Conservation (phyloP, 2,797 vertebrate genomes). For the Diplodus sargus region DNA sequence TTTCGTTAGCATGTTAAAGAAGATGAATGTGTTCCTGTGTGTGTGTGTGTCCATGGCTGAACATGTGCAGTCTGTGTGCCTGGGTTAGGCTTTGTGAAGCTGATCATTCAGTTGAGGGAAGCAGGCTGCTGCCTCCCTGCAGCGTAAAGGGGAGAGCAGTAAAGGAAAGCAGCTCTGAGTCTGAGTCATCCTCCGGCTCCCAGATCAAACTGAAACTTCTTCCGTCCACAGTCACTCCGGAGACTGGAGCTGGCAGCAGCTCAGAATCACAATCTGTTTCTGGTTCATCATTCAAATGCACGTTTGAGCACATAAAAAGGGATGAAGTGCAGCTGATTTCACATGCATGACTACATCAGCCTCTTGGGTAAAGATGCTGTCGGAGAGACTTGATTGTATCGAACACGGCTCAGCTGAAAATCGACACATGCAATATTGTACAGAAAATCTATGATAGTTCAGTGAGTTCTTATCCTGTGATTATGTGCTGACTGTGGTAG, state of each 20-base stretch:
- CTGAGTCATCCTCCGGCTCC: constrained; percentile 52
- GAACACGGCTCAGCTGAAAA: constrained; percentile 22
- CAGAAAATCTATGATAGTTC: background rate
- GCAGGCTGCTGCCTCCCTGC: constrained; percentile 36
- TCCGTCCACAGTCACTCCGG: constrained; percentile 14
- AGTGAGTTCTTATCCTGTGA: background rate
- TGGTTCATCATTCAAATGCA: constrained; percentile 28
- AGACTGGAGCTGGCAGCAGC: constrained; percentile 46
- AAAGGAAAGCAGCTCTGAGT: constrained; percentile 22
- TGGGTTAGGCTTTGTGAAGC: constrained; percentile 30
- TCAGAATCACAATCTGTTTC: constrained; percentile 37
- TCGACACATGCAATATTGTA: background rate
- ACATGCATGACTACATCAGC: constrained; percentile 19
- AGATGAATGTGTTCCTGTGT: constrained; percentile 40
- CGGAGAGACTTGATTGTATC: background rate
- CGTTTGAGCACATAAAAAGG: constrained; percentile 25
- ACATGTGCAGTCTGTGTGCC: background rate
- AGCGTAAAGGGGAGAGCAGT: constrained; percentile 30
- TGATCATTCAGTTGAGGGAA: constrained; percentile 33
- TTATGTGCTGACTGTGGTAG: background rate
- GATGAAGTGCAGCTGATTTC: constrained; percentile 9
- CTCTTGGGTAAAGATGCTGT: background rate
- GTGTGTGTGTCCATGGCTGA: constrained; percentile 12
- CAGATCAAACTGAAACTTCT: constrained; percentile 48
- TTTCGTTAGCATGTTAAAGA: constrained; percentile 61